These are phyloP conservation scores for Matsumyia berberina DNA, from an alignment of 2,888 invertebrate species.

Conservation along the genomic window DNA sequence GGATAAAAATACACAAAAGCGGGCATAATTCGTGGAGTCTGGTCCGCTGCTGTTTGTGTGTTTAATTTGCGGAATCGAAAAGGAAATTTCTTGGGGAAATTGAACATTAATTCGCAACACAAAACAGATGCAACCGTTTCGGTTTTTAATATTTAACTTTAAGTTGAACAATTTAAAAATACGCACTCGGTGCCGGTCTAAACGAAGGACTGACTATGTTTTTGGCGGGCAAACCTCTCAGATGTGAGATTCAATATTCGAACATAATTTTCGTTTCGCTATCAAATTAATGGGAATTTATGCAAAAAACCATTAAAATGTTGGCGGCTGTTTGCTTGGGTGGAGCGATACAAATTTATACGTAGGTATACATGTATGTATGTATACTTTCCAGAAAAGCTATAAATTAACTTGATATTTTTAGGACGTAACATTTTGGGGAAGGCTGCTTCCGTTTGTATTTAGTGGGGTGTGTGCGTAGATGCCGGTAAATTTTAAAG, in stretches of 20 bases:
- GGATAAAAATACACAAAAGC: conserved; percentile 19
- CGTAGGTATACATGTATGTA: neutral
- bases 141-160: conserved; percentile 12
- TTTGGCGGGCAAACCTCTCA: neutral
- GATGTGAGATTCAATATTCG: conserved; percentile 10
- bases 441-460: neutral
- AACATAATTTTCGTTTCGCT: conserved; percentile 34
- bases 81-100: conserved; percentile 34
- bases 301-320: conserved; percentile 43
- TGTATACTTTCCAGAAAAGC: neutral
- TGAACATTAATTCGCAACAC: conserved; percentile 35
- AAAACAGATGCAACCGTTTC: conserved; percentile 47
- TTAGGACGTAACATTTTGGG: neutral
- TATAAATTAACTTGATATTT: conserved; percentile 21
- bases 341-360: conserved; percentile 4
- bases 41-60: neutral
- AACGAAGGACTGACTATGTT: conserved; percentile 8
- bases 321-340: neutral
- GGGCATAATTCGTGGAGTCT: neutral
- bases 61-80: conserved; percentile 45
- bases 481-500: neutral
- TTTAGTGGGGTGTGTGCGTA: neutral
- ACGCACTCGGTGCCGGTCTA: neutral
- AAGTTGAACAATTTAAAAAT: conserved; percentile 19
- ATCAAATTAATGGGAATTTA: conserved; percentile 49